Evolutionary conservation across 2,797 vertebrate genomes (phyloP), one percentile per base, ranked within the genome.

Genomic region (Spondyliosoma cantharus): DNA sequence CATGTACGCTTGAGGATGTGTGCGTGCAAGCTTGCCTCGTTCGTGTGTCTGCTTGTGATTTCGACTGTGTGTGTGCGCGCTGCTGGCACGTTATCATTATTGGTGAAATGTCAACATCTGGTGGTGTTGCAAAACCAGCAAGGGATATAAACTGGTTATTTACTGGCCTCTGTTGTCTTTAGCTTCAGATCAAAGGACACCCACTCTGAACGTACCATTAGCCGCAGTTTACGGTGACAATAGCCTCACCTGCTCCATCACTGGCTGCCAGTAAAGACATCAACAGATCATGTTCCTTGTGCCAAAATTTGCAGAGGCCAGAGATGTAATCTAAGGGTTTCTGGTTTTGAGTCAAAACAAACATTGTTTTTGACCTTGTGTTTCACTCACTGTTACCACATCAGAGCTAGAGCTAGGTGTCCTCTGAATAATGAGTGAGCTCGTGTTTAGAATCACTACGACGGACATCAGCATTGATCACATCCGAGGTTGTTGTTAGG

Each of bases 41-140:
- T 50, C 8, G 13, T 58, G 70, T 54, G 52, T 52, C 63, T 76
- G 71, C 45, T 54, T 76, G 76, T 82, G 80, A 85, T 82, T 83
- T 85, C 25, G 3, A 68, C 49, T 63, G 49, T 71, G 81, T 86
- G 74, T 86, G 32, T 7, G 54, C 6, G 19, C 74, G 71, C 71
- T 88, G 66, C 67, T 83, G 80, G 80, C 65, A 81, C 8, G 1
- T 27, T 25, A 82, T 65, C 60, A 22, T 72, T 84, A 77, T 73
- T 83, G 78, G 76, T 73, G 65, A 91, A 71, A 92, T 83, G 78
- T 84, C 76, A 91, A 88, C 91, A 93, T 89, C 83, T 91, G 86
- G 75, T 65, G 25, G 11, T 7, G 59, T 78, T 90, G 65, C 81
- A 84, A 76, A 90, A 86, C 74, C 85, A 81, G 78, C 63, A 68